Percentiles rank a stretch among this genome's conserved stretches.
Conservation (phyloP, 1,140 invertebrate genomes). For the Calephelis virginiensis region DNA sequence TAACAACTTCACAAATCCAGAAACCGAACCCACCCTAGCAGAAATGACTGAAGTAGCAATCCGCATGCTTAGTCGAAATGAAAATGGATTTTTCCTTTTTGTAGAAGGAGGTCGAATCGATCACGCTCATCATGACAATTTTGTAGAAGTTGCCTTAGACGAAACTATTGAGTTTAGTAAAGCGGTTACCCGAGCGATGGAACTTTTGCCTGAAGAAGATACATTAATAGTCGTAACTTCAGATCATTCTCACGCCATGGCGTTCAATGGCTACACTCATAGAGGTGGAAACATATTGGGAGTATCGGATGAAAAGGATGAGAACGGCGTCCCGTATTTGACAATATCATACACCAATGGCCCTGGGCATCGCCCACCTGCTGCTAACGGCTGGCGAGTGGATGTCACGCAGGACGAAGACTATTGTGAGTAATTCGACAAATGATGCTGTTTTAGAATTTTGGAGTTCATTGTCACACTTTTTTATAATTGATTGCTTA, state of each 20-base stretch:
- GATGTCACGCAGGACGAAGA: constrained; percentile 49
- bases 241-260: constrained; percentile 85
- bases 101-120: constrained; percentile 93
- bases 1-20: constrained; percentile 65
- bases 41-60: constrained; percentile 92
- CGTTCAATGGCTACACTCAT: constrained; percentile 82
- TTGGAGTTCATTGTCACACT: no score
- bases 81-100: constrained; percentile 92
- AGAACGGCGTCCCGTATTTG: constrained; percentile 81
- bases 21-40: constrained; percentile 84
- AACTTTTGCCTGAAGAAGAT: constrained; percentile 70
- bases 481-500: no score
- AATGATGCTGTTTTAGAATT: no score
- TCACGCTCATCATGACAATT: constrained; percentile 87
- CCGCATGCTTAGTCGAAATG: constrained; percentile 86
- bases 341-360: constrained; percentile 88
- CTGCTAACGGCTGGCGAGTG: constrained; percentile 49
- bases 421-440: constrained; percentile 53
- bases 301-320: constrained; percentile 64
- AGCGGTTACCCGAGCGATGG: constrained; percentile 67
- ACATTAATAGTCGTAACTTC: constrained; percentile 85
- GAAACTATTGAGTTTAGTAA: constrained; percentile 81
- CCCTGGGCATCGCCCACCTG: constrained; percentile 78
- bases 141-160: constrained; percentile 81
- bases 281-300: constrained; percentile 79